Conservation (phyloP, 2,888 invertebrate genomes). For the Cephus pulcher region DNA sequence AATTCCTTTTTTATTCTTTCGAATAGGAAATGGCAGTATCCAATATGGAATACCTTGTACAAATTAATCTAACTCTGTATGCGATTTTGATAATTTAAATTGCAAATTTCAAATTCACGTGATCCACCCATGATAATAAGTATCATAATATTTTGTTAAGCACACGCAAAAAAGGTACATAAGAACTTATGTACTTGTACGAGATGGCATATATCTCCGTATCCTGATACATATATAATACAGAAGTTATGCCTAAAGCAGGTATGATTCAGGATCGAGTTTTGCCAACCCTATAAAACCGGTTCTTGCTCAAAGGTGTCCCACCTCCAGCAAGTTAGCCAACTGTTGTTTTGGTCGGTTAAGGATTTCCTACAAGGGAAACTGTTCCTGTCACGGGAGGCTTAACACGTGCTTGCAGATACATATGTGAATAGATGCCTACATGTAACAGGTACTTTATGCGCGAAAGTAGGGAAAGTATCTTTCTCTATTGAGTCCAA, state of each 20-base stretch:
- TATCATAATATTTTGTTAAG: neutral
- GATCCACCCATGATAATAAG: neutral
- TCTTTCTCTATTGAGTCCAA: constrained; percentile 29
- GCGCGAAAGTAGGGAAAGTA: constrained; percentile 54
- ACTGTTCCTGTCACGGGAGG: neutral
- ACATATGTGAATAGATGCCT: neutral
- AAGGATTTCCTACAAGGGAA: neutral
- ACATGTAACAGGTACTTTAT: constrained; percentile 11
- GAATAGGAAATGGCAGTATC: neutral
- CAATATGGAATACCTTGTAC: neutral
- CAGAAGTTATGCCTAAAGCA: constrained; percentile 1
- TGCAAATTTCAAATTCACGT: neutral
- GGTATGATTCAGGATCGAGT: constrained; percentile 39
- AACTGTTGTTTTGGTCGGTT: neutral
- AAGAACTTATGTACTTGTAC: neutral
- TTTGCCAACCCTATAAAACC: constrained; percentile 27
- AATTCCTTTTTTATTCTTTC: too few relatives aligned
- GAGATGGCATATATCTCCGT: neutral
- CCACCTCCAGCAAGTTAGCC: neutral
- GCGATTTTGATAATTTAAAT: neutral
- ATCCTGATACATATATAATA: neutral
- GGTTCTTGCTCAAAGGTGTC: constrained; percentile 29
- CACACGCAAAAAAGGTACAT: neutral
- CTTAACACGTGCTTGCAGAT: neutral
- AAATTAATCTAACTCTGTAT: neutral